These are phyloP conservation scores for Puma concolor DNA, from an alignment of 2,113 vertebrate species.

Conservation along the genomic window DNA sequence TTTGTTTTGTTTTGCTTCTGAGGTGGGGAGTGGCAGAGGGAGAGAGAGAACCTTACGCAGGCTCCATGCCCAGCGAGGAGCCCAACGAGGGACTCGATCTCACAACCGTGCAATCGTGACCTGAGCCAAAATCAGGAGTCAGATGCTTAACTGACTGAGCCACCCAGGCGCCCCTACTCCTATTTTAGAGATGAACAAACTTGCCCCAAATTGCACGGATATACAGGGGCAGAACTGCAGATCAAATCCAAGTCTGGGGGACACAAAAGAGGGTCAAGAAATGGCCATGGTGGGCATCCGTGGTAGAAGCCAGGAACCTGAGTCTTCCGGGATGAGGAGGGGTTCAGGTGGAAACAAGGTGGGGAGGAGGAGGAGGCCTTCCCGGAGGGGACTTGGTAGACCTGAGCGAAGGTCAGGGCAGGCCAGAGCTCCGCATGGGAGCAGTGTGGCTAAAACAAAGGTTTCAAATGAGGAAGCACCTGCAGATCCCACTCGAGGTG, in stretches of 20 bases:
- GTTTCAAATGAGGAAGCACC: accelerated
- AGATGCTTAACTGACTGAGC: no score
- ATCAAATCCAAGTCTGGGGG: background rate
- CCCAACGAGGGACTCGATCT: no score
- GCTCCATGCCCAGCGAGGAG: no score
- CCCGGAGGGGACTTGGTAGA: background rate
- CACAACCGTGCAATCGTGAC: no score
- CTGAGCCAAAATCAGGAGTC: no score
- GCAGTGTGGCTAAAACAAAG: background rate
- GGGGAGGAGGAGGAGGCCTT: no score
- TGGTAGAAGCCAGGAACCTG: background rate
- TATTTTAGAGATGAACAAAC: background rate
- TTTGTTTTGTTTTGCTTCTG: no score
- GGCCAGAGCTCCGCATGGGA: accelerated
- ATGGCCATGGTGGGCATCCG: no score
- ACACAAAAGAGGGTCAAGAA: background rate
- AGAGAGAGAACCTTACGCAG: no score
- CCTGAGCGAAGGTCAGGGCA: background rate
- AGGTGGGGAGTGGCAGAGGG: no score
- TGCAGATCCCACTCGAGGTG: accelerated
- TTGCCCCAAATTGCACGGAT: background rate
- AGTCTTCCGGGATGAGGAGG: background rate
- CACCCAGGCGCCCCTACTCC: no score
- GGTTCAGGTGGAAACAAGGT: background rate
- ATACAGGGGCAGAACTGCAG: background rate